Evolutionary conservation across 2,888 invertebrate genomes (phyloP).

Genomic region (Acanthopleura granulata): DNA sequence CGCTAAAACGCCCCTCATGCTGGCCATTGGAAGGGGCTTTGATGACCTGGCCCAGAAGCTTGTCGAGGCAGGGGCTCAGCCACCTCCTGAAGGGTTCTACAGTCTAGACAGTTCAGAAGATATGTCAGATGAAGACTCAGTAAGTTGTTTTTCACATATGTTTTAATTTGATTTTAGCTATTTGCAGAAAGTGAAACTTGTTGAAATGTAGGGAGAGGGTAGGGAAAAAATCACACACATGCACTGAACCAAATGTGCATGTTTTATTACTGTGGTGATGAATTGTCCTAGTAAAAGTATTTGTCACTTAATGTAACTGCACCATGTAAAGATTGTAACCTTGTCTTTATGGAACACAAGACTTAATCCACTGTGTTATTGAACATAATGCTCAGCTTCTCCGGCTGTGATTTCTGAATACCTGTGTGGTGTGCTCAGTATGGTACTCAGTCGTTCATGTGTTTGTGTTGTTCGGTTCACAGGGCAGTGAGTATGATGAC

Average conservation of each 20-base stretch:
- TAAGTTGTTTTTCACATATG: background rate
- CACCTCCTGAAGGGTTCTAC: background rate
- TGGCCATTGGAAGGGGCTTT: constrained; percentile 49
- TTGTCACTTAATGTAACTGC: too few relatives aligned
- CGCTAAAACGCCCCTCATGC: constrained; percentile 48
- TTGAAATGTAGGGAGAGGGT: background rate
- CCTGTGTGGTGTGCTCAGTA: too few relatives aligned
- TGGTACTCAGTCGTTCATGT: background rate
- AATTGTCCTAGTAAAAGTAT: too few relatives aligned
- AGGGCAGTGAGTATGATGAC: constrained; percentile 12
- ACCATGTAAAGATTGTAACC: too few relatives aligned
- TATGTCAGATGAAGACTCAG: constrained; percentile 14
- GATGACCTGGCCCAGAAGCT: constrained; percentile 36
- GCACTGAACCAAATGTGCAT: too few relatives aligned
- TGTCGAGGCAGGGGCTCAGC: constrained; percentile 39
- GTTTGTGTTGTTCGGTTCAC: background rate
- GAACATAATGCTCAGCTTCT: too few relatives aligned
- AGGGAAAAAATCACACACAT: too few relatives aligned
- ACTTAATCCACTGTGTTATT: too few relatives aligned
- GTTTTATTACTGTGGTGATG: too few relatives aligned
- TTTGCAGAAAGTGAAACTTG: background rate
- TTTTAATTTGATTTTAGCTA: background rate
- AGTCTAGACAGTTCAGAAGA: constrained; percentile 5
- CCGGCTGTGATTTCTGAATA: too few relatives aligned
- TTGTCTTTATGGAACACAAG: too few relatives aligned